phyloP scores from a whole-genome alignment of 2,113 vertebrate species.

The Callocephalon fimbriatum region DNA sequence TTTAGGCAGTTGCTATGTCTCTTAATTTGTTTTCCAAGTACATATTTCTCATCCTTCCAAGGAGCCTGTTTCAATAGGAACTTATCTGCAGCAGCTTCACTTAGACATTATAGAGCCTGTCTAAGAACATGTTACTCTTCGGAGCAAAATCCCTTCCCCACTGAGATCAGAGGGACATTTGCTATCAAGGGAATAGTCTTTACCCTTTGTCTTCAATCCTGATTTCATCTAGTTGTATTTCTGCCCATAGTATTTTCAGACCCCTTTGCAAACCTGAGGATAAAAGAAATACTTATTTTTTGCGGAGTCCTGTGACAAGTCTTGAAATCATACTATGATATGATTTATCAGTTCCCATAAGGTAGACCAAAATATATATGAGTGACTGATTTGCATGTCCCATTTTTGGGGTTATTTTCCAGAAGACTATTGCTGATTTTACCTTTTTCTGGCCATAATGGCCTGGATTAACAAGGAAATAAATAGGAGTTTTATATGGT shows the following conservation, averaged over 20 bases:
- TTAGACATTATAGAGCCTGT: neutral
- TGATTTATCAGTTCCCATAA: neutral
- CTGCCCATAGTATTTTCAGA: neutral
- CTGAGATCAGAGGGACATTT: neutral
- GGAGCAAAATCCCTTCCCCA: neutral
- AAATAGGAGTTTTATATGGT: neutral
- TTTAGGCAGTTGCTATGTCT: neutral
- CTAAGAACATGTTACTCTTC: neutral
- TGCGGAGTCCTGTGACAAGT: neutral
- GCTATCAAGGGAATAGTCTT: neutral
- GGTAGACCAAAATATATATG: neutral
- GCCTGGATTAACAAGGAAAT: neutral
- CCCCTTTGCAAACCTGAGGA: neutral
- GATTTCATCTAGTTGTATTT: neutral
- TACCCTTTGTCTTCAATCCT: neutral
- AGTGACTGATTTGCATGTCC: neutral
- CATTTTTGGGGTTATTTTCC: neutral
- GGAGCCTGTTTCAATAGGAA: neutral
- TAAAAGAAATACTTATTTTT: neutral
- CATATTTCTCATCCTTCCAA: neutral
- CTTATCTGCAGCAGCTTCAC: neutral
- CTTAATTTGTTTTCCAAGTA: neutral
- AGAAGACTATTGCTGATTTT: neutral
- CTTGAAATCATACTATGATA: neutral
- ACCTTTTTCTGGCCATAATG: neutral